Conservation (phyloP, 2,797 vertebrate genomes). For the Prionace glauca region DNA sequence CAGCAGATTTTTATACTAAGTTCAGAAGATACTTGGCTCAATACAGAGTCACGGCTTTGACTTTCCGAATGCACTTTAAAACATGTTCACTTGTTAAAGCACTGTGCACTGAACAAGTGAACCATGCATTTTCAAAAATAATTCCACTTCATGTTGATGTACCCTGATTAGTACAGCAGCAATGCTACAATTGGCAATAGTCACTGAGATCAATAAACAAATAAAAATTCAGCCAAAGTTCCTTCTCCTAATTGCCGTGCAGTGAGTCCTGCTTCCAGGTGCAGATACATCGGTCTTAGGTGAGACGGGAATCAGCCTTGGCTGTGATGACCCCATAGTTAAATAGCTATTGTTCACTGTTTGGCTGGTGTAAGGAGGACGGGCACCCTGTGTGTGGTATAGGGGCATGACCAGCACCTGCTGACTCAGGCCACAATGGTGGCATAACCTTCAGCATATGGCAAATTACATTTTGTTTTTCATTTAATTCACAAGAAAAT, state of each 20-base stretch:
- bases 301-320: not conserved
- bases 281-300: not conserved
- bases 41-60: not conserved
- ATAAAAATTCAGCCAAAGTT: not conserved
- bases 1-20: no score
- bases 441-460: not conserved
- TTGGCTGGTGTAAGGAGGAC: not conserved
- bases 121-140: not conserved
- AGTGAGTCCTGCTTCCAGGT: not conserved
- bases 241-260: not conserved
- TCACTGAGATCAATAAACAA: not conserved
- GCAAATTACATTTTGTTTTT: not conserved
- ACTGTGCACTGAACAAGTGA: not conserved
- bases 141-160: not conserved
- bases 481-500: not conserved
- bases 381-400: no score
- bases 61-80: not conserved
- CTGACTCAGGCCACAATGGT: no score
- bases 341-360: not conserved
- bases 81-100: not conserved
- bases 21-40: not conserved
- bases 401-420: not conserved
- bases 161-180: not conserved
- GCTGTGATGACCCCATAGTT: not conserved
- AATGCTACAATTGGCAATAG: not conserved